Conservation (phyloP, 1,140 invertebrate species). For the Asobara japonica region DNA sequence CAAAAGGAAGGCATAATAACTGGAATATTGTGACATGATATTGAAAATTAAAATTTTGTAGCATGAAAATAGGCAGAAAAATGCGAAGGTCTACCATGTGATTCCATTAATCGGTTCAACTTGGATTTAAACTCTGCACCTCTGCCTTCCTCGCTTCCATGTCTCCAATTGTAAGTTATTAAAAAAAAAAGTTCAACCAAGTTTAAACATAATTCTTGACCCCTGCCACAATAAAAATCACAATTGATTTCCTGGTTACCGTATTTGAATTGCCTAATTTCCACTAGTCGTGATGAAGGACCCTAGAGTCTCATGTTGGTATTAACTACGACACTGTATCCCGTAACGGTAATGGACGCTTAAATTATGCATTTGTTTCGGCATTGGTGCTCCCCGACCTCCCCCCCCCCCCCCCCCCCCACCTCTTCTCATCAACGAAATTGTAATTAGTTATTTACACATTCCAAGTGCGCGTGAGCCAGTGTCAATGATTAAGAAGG, state of each 20-base stretch:
- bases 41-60: too few species aligned
- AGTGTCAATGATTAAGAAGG: slow-evolving; percentile 58
- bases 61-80: too few species aligned
- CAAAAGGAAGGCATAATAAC: too few species aligned
- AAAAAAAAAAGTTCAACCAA: too few species aligned
- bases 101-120: too few species aligned
- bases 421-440: slow-evolving; percentile 22
- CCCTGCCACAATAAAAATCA: too few species aligned
- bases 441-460: slow-evolving; percentile 60
- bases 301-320: slow-evolving; percentile 32
- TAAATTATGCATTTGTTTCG: slow-evolving; percentile 55
- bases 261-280: slow-evolving; percentile 23
- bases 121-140: too few species aligned
- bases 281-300: slow-evolving; percentile 40
- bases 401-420: background rate
- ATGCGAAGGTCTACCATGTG: too few species aligned
- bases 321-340: slow-evolving; percentile 29
- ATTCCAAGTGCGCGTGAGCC: slow-evolving; percentile 54
- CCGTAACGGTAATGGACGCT: slow-evolving; percentile 51
- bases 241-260: slow-evolving; percentile 14
- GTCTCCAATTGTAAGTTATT: too few species aligned
- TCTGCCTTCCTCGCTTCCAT: too few species aligned
- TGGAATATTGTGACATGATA: too few species aligned
- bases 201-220: slow-evolving; percentile 20
- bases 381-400: slow-evolving; percentile 13